A percentile compares a stretch with the other conserved stretches of the same genome.
phyloP scores from a whole-genome alignment of 2,113 vertebrate species.

The Gobius niger region DNA sequence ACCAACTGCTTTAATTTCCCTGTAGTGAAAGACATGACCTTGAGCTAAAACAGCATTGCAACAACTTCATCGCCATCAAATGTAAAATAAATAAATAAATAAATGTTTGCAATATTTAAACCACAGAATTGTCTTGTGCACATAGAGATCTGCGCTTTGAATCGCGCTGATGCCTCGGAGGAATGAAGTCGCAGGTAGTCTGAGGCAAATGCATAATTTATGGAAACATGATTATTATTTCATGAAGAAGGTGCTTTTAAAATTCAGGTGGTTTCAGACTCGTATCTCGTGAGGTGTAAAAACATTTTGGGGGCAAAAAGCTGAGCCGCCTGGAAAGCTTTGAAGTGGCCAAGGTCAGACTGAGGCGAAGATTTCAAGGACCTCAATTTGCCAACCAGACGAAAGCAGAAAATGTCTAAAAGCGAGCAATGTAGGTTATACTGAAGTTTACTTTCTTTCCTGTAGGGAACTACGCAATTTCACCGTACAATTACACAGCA shows the following conservation, averaged over 20 bases:
- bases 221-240: constrained; percentile 2
- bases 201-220: background rate
- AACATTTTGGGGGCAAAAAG: background rate
- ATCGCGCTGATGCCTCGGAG: background rate
- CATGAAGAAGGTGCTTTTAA: background rate
- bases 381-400: background rate
- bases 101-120: background rate
- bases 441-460: background rate
- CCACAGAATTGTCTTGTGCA: background rate
- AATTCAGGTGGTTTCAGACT: constrained; percentile 7
- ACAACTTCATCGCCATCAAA: no score
- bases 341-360: constrained; percentile 8
- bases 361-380: background rate
- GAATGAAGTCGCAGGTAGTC: constrained; percentile 4
- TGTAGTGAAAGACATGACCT: no score
- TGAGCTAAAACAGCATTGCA: no score
- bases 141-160: background rate
- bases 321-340: background rate
- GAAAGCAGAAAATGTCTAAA: background rate
- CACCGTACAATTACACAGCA: no score
- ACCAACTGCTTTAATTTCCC: no score
- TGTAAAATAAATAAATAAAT: no score
- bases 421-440: background rate
- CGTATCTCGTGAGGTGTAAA: background rate
- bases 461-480: no score